Evolutionary conservation across 1,140 invertebrate species (phyloP).

Genomic region (Papilio helenus): DNA sequence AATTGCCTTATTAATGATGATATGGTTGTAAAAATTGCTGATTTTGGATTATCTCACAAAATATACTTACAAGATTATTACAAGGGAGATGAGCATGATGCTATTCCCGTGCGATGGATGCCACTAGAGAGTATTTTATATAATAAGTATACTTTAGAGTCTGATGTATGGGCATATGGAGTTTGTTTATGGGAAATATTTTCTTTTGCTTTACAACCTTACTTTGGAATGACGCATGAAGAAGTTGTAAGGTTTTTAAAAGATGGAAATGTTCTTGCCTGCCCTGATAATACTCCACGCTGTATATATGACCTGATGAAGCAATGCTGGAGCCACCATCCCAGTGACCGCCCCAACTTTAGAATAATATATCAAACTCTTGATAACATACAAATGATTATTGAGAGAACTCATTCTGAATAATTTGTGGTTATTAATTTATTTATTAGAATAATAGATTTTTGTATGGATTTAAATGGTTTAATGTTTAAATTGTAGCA

Average conservation of each 20-base stretch:
- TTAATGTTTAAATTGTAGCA: slow-evolving; percentile 33
- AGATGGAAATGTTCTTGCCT: slow-evolving; percentile 93
- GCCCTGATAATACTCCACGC: slow-evolving; percentile 95
- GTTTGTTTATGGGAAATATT: slow-evolving; percentile 98
- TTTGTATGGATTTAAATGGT: slow-evolving; percentile 43
- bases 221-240: slow-evolving; percentile 97
- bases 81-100: slow-evolving; percentile 96
- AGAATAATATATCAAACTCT: slow-evolving; percentile 88
- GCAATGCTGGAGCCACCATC: slow-evolving; percentile 95
- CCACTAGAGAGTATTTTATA: slow-evolving; percentile 96
- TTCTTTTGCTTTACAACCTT: slow-evolving; percentile 96
- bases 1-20: slow-evolving; percentile 97
- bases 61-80: slow-evolving; percentile 96
- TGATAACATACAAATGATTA: slow-evolving; percentile 85
- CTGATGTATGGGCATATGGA: slow-evolving; percentile 97
- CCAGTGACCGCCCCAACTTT: slow-evolving; percentile 93
- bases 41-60: slow-evolving; percentile 96
- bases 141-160: slow-evolving; percentile 96
- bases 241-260: slow-evolving; percentile 97
- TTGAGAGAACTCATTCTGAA: slow-evolving; percentile 80
- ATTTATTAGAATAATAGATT: slow-evolving; percentile 44
- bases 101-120: slow-evolving; percentile 97
- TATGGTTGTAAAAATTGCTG: slow-evolving; percentile 98
- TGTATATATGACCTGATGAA: slow-evolving; percentile 97
- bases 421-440: slow-evolving; percentile 52